Base-by-base conservation (phyloP, 1,140 invertebrate species). In the Drosophila simulans region DNA sequence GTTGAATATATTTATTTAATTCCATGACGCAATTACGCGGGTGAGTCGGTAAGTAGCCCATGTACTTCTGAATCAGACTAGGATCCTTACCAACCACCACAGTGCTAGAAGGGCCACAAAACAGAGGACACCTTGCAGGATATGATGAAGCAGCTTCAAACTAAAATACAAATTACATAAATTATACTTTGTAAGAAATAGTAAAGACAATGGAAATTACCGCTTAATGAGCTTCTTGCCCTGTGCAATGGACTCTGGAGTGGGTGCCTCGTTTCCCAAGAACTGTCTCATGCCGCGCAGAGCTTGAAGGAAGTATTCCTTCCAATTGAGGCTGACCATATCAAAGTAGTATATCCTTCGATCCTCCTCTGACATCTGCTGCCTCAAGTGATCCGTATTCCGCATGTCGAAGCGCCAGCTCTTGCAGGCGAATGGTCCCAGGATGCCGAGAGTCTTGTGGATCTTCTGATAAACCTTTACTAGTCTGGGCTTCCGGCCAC, bases 391-490 rank as follows among this genome's bases (percentile, higher is more conserved):
- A 37, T 94, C 91, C 0, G 94, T 92, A 78, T 97, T 97, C 0
- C 93, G 89, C 78, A 95, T 95, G 10, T 93, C 86, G 78, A 97
- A 97, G 37, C 93, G 93, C 95, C 96, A 97, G 66, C 95, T 92
- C 15, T 93, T 91, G 0, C 93, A 92, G 2, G 94, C 94, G 84
- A 97, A 97, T 68, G 95, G 96, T n/a, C 94, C 93, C 25, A 97
- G 92, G 3, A 94, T 94, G 4, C 92, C 91, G 1, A 94, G 93
- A 48, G 95, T 95, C 77, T 95, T 94, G 51, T 95, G 93, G 31
- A 97, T 94, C 89, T 95, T 96, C 13, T 92, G 92, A 77, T 97
- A 97, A 1, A 95, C 94, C 77, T 94, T 94, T 3, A 94, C 92
- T 93, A 97, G 22, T 0, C 66, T 53, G 10, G 73, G 74, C 35